Conservation (phyloP, 2,113 vertebrate genomes). For the Pardalotus punctatus region DNA sequence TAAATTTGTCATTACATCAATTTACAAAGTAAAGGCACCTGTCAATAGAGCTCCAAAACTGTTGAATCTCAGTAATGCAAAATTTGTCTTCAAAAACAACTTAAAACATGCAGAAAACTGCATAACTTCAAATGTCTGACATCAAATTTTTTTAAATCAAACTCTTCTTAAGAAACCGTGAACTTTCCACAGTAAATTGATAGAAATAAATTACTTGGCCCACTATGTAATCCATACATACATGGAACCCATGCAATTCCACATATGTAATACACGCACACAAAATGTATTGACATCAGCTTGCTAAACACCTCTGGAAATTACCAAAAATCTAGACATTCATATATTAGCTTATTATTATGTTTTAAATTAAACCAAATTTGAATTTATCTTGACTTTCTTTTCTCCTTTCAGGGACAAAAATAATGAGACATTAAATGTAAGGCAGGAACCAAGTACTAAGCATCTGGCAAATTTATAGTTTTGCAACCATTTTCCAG, state of each 20-base stretch:
- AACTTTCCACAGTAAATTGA: neutral
- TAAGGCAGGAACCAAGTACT: neutral
- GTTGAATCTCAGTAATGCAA: neutral
- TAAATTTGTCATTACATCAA: neutral
- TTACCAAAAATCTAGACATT: neutral
- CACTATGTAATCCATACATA: neutral
- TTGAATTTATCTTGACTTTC: neutral
- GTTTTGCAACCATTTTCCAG: slow-evolving; percentile 12
- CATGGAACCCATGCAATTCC: neutral
- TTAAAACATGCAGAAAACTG: neutral
- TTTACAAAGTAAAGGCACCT: neutral
- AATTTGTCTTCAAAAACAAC: neutral
- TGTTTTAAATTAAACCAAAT: neutral
- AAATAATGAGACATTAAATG: neutral
- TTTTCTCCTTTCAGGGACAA: neutral
- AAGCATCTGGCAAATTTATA: slow-evolving; percentile 18
- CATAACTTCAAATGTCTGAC: neutral
- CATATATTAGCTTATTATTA: neutral
- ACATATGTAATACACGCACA: neutral
- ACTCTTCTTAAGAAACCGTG: neutral
- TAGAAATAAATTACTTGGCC: neutral
- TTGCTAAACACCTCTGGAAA: neutral
- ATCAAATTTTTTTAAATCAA: neutral
- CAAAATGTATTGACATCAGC: neutral
- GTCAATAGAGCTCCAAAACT: neutral